These are phyloP conservation scores for Lacanobia wlatinum DNA, from an alignment of 2,888 invertebrate species.

Conservation along the genomic window DNA sequence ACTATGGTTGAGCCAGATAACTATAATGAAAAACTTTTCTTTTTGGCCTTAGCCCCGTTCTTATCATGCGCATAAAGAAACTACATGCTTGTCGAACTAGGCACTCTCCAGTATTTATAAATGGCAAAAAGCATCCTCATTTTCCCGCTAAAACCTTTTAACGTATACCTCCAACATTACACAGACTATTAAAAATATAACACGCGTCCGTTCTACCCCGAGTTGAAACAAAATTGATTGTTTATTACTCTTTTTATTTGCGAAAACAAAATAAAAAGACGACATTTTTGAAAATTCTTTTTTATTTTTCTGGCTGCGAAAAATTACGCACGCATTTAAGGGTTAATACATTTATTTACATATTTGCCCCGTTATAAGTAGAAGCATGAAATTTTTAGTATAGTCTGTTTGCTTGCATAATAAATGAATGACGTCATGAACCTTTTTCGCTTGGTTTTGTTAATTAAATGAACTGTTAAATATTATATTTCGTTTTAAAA, in stretches of 20 bases:
- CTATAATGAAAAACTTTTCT: background rate
- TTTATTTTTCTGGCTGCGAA: conserved; percentile 15
- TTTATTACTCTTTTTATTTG: conserved; percentile 56
- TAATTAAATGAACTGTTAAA: conserved; percentile 29
- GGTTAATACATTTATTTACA: conserved; percentile 52
- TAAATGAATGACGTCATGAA: conserved; percentile 38
- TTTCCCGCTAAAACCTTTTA: conserved; percentile 20
- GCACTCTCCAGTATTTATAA: no score
- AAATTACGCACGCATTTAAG: conserved; percentile 28
- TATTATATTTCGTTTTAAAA: conserved; percentile 26
- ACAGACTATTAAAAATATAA: conserved; percentile 65
- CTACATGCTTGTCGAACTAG: no score
- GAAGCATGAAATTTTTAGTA: conserved; percentile 38
- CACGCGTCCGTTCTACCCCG: conserved; percentile 46
- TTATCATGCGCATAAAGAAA: no score
- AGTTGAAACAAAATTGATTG: conserved; percentile 64
- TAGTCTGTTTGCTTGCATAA: conserved; percentile 47
- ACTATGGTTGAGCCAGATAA: background rate
- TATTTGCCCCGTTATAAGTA: conserved; percentile 44
- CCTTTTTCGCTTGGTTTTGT: conserved; percentile 5
- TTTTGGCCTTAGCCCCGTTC: background rate
- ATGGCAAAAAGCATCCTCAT: background rate
- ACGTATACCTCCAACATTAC: conserved; percentile 24
- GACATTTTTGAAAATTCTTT: conserved; percentile 14
- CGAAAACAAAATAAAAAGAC: conserved; percentile 40